Percentiles rank a stretch among this genome's conserved stretches.
Conservation (phyloP, 2,113 vertebrate genomes). For the Tachysurus vachellii region DNA sequence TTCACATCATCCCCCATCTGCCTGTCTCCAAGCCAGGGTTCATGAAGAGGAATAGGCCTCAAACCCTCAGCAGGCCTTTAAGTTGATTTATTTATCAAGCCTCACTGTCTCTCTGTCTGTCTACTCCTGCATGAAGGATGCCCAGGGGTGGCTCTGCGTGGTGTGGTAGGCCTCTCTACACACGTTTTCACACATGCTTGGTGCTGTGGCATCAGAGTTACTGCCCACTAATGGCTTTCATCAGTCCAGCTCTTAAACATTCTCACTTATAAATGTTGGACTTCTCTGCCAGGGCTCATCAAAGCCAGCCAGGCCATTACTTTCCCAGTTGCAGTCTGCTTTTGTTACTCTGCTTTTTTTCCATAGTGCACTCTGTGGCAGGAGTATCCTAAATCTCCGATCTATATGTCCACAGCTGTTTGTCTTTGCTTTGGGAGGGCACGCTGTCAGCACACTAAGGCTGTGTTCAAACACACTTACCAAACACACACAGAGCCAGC, state of each 20-base stretch:
- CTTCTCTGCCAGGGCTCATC: conserved; percentile 20
- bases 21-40: conserved; percentile 58
- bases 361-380: conserved; percentile 31
- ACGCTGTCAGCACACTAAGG: conserved; percentile 66
- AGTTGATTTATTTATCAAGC: conserved; percentile 83
- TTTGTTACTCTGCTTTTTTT: conserved; percentile 41
- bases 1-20: conserved; percentile 42
- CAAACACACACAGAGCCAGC: conserved; percentile 54
- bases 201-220: conserved; percentile 55
- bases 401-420: conserved; percentile 71
- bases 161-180: conserved; percentile 31
- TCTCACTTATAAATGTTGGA: conserved; percentile 64
- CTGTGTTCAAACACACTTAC: conserved; percentile 53
- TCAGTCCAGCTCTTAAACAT: conserved; percentile 57
- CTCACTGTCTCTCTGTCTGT: conserved; percentile 56
- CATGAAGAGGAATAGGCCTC: conserved; percentile 72
- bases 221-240: conserved; percentile 61
- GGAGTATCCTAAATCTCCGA: conserved; percentile 54
- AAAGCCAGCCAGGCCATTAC: conserved; percentile 37
- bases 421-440: conserved; percentile 64
- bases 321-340: conserved; percentile 31
- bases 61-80: conserved; percentile 75
- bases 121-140: conserved; percentile 72
- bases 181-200: conserved; percentile 3
- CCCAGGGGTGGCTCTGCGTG: conserved; percentile 71